A percentile compares a stretch with the other conserved stretches of the same genome.
Conservation (phyloP, 2,888 invertebrate genomes). For the Nymphalis polychloros region DNA sequence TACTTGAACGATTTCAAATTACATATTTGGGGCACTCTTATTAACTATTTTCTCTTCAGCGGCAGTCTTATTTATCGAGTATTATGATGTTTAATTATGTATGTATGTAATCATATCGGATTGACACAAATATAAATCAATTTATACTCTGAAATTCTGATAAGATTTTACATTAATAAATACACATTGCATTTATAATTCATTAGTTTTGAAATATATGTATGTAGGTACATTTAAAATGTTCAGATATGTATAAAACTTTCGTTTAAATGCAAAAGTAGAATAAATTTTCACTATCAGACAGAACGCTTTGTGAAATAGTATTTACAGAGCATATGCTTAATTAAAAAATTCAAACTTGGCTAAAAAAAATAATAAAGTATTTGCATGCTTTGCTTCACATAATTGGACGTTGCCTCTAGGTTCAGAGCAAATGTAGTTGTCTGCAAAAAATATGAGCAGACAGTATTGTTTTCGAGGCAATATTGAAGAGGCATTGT, state of each 20-base stretch:
- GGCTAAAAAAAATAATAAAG: slow-evolving; percentile 26
- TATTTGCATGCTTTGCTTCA: slow-evolving; percentile 25
- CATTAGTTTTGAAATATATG: background rate
- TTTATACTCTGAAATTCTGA: too few relatives aligned
- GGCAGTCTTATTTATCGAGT: background rate
- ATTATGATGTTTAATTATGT: background rate
- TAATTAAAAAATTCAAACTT: slow-evolving; percentile 30
- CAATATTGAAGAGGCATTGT: slow-evolving; percentile 21
- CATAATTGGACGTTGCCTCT: slow-evolving; percentile 34
- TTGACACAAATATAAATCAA: background rate
- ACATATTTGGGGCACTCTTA: background rate
- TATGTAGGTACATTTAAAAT: background rate
- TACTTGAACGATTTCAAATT: background rate
- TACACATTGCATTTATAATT: too few relatives aligned
- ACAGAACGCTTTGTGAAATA: slow-evolving; percentile 17
- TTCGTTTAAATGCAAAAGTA: slow-evolving; percentile 4
- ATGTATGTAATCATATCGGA: background rate
- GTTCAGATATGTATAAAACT: background rate
- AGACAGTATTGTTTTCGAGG: slow-evolving; percentile 34
- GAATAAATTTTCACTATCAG: slow-evolving; percentile 20
- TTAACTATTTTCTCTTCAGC: background rate
- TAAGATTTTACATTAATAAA: too few relatives aligned
- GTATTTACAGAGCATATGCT: slow-evolving; percentile 25
- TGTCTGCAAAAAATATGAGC: slow-evolving; percentile 34
- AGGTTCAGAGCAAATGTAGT: slow-evolving; percentile 31